Conservation (phyloP, 2,888 invertebrate species). For the Cephus rjabovi region DNA sequence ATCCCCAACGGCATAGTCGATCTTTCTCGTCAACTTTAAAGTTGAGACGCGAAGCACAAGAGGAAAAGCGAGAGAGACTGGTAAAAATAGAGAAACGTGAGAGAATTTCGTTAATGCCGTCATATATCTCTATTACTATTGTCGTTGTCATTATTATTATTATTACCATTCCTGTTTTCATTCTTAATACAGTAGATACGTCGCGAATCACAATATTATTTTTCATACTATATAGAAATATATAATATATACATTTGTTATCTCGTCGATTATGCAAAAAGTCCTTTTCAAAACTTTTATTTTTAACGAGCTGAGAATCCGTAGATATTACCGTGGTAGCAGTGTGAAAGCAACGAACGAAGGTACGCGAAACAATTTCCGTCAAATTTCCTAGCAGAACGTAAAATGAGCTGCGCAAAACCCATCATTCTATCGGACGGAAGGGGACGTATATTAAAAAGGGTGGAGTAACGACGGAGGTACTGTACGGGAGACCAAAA, state of each 20-base stretch:
- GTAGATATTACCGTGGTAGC: background rate
- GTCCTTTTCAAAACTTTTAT: background rate
- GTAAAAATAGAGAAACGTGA: background rate
- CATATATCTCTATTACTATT: background rate
- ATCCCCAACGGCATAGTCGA: background rate
- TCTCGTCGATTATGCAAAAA: background rate
- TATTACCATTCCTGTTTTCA: background rate
- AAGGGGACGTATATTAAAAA: background rate
- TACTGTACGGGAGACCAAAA: background rate
- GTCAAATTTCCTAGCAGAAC: background rate
- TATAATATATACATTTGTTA: too few species aligned
- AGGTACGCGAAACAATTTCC: background rate
- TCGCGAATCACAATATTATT: background rate
- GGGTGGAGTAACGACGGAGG: background rate
- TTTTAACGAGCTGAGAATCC: background rate
- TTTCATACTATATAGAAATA: background rate
- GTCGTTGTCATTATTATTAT: background rate
- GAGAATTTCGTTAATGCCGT: background rate
- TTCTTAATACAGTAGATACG: background rate
- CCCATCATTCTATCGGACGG: background rate
- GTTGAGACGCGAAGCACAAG: background rate
- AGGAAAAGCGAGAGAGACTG: background rate
- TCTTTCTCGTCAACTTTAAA: background rate
- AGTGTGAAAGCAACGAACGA: background rate
- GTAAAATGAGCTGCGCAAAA: background rate